phyloP scores from a whole-genome alignment of 1,140 invertebrate genomes.

The Drosophila pandora region DNA sequence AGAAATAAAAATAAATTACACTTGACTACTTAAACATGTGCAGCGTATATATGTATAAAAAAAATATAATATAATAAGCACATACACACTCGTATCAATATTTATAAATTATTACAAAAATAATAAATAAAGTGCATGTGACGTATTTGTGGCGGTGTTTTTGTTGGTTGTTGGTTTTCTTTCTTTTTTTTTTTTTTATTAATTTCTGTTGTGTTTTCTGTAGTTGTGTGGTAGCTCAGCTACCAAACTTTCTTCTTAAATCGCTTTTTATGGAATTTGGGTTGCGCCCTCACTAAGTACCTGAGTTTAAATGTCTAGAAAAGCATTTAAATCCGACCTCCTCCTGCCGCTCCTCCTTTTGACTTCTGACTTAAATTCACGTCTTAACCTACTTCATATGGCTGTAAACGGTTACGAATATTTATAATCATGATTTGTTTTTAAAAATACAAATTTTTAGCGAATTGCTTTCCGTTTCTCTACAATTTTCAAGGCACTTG shows the following conservation, averaged over 20 bases:
- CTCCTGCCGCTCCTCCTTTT: conserved; percentile 8
- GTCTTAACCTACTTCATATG: conserved; percentile 44
- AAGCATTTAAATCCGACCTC: conserved; percentile 52
- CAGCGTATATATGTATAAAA: conserved; percentile 38
- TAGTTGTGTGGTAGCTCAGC: conserved; percentile 60
- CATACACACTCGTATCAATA: conserved; percentile 31
- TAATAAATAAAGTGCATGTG: conserved; percentile 80
- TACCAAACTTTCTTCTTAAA: conserved; percentile 33
- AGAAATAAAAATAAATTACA: conserved; percentile 66
- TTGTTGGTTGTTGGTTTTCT: conserved; percentile 29
- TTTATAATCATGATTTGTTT: conserved; percentile 39
- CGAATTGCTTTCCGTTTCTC: conserved; percentile 37
- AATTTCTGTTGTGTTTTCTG: conserved; percentile 14
- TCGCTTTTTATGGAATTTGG: conserved; percentile 22
- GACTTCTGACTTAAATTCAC: conserved; percentile 63
- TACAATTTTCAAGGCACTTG: conserved; percentile 66
- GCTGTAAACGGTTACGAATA: conserved; percentile 69
- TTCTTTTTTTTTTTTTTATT: conserved; percentile 15
- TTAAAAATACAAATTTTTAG: conserved; percentile 31
- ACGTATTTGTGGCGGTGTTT: conserved; percentile 77
- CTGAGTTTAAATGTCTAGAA: conserved; percentile 68
- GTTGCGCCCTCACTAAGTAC: conserved; percentile 75
- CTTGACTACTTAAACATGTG: conserved; percentile 59
- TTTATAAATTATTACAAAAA: conserved; percentile 60
- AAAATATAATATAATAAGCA: conserved; percentile 29